Base-by-base conservation (phyloP, 2,888 invertebrate species). In the Onthophagus sagittarius region DNA sequence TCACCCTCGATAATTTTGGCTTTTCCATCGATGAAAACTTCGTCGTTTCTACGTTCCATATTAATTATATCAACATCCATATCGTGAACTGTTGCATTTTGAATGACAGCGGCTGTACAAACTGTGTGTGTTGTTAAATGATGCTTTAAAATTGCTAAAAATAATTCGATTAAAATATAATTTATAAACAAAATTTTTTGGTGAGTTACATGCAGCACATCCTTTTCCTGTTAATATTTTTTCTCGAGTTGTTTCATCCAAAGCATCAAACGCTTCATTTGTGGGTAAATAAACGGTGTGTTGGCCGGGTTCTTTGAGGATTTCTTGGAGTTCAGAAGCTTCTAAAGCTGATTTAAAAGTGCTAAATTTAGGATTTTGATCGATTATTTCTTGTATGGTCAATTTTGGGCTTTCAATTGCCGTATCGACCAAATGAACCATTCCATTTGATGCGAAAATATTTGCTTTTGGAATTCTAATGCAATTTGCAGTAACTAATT, bases 41-140 rank as follows among this genome's bases (percentile, higher is more conserved):
- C 87, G 74, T 88, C 87, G 32, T 88, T 83, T 69, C 82, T 87
- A 76, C 87, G 86, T 80, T 85, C 87, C 77, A 88, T 82, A 75
- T 86, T 87, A 75, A 88, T 80, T 75, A 85, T 80, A 63, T 86
- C 85, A 14, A 86, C 86, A 71, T 88, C 86, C 1, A 88, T 83
- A 78, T 89, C 89, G 63, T 87, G 85, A 0, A 88, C 87, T 11
- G 86, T 85, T 2, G 87, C 87, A 70, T 86, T 85, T 7, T 86
- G 87, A 73, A 88, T 83, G 15, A 92, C 88, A 6, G 90, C 90
- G 15, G 88, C 83, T 0, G 91, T 89, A 79, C 92, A 92, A 81
- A 93, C 89, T 2, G 91, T 90, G 78, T 91, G 88, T 4, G 90
- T 88, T 32, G 92, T 85, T 74, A 93, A 86, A 79, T 93, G 93